Evolutionary conservation across 2,113 vertebrate species (phyloP).

Genomic region (Benitochromis conjunctus): DNA sequence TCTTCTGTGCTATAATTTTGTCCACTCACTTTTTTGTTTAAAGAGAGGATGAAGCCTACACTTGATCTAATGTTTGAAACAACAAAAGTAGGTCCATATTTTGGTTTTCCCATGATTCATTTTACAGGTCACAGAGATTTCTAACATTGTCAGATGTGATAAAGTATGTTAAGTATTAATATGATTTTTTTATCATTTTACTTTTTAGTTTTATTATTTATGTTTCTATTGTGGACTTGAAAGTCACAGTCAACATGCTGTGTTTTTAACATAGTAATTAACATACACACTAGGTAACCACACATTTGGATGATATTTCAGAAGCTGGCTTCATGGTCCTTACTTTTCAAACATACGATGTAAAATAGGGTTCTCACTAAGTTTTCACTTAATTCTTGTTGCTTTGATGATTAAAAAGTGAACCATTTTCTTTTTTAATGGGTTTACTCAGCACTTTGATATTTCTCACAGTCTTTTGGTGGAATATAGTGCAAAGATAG

Average conservation of each 20-base stretch:
- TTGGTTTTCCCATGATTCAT: neutral
- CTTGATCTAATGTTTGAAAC: neutral
- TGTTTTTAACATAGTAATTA: neutral
- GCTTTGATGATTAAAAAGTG: neutral
- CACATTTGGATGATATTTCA: neutral
- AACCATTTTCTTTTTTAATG: neutral
- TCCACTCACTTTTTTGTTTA: neutral
- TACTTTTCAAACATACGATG: neutral
- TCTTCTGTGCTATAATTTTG: neutral
- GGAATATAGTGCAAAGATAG: constrained; percentile 8
- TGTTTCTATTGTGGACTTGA: neutral
- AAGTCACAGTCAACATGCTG: neutral
- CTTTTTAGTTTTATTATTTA: neutral
- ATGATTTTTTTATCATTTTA: neutral
- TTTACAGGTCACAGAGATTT: neutral
- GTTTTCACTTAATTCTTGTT: neutral
- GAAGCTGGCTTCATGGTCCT: neutral
- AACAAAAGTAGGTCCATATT: neutral
- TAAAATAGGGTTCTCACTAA: neutral
- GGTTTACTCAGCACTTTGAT: constrained; percentile 7
- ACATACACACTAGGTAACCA: neutral
- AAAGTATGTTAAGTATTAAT: neutral
- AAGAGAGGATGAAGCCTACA: neutral
- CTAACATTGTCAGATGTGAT: neutral
- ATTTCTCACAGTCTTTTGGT: constrained; percentile 20